A percentile compares a stretch with the other conserved stretches of the same genome.
Conservation (phyloP, 2,888 invertebrate genomes). For the Amiota mariae region DNA sequence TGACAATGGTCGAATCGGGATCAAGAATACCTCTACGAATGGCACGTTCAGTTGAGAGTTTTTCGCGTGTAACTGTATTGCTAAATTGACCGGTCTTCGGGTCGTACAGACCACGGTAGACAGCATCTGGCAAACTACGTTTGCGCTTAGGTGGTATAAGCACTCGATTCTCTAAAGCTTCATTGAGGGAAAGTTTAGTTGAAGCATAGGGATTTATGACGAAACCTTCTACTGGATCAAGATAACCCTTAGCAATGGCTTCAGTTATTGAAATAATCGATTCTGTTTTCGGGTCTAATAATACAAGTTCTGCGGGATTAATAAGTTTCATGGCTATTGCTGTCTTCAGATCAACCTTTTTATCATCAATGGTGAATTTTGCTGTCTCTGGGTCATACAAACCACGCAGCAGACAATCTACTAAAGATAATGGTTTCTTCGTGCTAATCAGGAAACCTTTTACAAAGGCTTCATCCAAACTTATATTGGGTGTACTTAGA, state of each 20-base stretch:
- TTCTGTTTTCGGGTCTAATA: conserved; percentile 85
- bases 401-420: conserved; percentile 87
- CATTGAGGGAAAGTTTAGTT: conserved; percentile 83
- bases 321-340: conserved; percentile 84
- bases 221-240: conserved; percentile 86
- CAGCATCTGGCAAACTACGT: conserved; percentile 89
- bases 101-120: conserved; percentile 93
- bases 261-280: conserved; percentile 87
- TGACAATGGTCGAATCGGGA: conserved; percentile 88
- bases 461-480: conserved; percentile 85
- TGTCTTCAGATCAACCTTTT: conserved; percentile 81
- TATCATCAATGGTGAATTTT: conserved; percentile 80
- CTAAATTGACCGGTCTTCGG: conserved; percentile 87
- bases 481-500: conserved; percentile 80
- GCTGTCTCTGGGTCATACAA: conserved; percentile 85
- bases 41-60: conserved; percentile 86
- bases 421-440: conserved; percentile 85
- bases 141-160: conserved; percentile 87
- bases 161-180: conserved; percentile 88
- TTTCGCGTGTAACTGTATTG: conserved; percentile 85
- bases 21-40: conserved; percentile 89
- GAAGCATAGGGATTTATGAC: conserved; percentile 84
- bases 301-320: conserved; percentile 83
- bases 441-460: conserved; percentile 88
- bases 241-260: conserved; percentile 83